Evolutionary conservation across 2,113 vertebrate genomes (phyloP).

Genomic region (Circaetus gallicus): DNA sequence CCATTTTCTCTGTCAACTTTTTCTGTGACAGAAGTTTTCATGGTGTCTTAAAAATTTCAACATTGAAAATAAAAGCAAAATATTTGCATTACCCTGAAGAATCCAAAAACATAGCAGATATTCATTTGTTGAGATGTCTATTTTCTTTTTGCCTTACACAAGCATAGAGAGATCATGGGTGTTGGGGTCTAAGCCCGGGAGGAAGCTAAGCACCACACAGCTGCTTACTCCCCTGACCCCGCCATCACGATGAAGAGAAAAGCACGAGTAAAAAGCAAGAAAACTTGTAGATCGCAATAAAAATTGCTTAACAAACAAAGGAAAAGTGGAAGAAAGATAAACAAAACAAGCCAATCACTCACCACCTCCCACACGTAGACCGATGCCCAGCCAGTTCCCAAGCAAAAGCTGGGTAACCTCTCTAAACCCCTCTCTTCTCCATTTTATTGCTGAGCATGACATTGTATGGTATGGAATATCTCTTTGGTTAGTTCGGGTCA

Average conservation of each 20-base stretch:
- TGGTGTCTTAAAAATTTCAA: neutral
- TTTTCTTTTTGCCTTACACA: neutral
- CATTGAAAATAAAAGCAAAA: neutral
- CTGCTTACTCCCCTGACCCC: rapidly evolving
- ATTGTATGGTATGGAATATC: neutral
- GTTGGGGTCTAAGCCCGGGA: neutral
- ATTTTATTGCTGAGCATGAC: neutral
- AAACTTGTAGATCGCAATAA: neutral
- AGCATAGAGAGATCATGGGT: neutral
- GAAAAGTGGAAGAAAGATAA: neutral
- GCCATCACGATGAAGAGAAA: neutral
- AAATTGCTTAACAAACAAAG: neutral
- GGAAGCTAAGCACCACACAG: neutral
- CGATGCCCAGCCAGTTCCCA: rapidly evolving
- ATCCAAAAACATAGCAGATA: neutral
- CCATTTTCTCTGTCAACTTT: rapidly evolving
- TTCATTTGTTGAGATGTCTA: neutral
- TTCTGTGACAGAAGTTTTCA: neutral
- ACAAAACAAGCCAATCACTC: neutral
- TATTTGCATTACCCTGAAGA: neutral
- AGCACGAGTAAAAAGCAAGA: neutral
- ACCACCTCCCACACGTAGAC: neutral
- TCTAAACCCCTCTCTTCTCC: neutral
- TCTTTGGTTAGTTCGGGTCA: neutral
- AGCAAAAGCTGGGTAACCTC: neutral